phyloP scores from a whole-genome alignment of 2,888 invertebrate genomes.

The Encarsia formosa region DNA sequence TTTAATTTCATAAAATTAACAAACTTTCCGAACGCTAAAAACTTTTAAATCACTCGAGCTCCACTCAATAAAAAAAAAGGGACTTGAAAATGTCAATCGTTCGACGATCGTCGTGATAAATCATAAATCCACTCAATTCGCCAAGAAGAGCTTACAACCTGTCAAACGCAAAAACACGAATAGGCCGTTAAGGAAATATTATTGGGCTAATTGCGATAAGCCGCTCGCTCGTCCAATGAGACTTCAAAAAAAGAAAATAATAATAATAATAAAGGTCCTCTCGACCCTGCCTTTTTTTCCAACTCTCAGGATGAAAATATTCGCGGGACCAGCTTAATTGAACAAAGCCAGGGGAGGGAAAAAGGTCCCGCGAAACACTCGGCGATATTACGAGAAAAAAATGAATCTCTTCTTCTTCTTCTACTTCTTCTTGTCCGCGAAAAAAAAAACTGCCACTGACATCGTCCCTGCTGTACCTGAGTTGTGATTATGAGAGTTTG shows the following conservation, averaged over 20 bases:
- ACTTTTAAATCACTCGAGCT: conserved; percentile 6
- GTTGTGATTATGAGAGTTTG: background rate
- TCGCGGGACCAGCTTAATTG: conserved; percentile 48
- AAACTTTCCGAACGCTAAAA: too few relatives aligned
- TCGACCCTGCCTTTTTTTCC: too few relatives aligned
- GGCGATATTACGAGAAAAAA: conserved; percentile 47
- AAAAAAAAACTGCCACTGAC: conserved; percentile 15
- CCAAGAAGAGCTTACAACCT: conserved; percentile 27
- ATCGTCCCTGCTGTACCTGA: too few relatives aligned
- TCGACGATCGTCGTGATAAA: conserved; percentile 16
- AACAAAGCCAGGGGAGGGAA: conserved; percentile 43
- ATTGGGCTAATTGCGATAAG: conserved; percentile 51
- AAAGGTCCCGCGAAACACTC: conserved; percentile 38
- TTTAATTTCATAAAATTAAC: too few relatives aligned
- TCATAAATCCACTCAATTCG: conserved; percentile 24
- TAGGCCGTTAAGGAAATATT: conserved; percentile 40
- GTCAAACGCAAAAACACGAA: conserved; percentile 35
- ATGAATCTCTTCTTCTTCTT: conserved; percentile 35
- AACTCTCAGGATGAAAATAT: conserved; percentile 49
- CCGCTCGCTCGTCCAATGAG: conserved; percentile 39
- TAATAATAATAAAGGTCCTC: too few relatives aligned
- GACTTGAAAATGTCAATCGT: conserved; percentile 14
- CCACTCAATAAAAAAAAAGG: background rate
- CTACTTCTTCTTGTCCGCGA: conserved; percentile 1
- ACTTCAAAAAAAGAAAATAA: too few relatives aligned